Evolutionary conservation across 2,888 invertebrate genomes (phyloP).

Genomic region (Synergus itoensis): DNA sequence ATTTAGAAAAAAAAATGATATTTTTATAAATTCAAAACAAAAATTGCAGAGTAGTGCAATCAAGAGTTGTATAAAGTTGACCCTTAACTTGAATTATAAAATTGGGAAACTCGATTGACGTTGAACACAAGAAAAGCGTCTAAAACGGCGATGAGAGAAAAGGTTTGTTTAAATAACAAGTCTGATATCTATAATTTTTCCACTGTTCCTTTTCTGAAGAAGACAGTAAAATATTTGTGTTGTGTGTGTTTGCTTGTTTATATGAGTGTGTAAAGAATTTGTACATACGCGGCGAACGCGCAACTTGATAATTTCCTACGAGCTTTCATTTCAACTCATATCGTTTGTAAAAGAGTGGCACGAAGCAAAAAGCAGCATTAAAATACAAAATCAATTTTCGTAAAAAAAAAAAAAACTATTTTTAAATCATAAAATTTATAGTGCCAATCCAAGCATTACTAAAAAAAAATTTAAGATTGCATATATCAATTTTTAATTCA

Average conservation of each 20-base stretch:
- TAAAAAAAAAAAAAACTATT: conserved; percentile 21
- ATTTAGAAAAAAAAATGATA: not conserved
- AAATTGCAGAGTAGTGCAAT: not conserved
- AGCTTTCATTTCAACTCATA: conserved; percentile 26
- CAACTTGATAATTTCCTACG: conserved; percentile 35
- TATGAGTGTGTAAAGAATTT: conserved; percentile 32
- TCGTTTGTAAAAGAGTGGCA: conserved; percentile 29
- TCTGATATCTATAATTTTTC: conserved; percentile 29
- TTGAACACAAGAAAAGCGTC: conserved; percentile 36
- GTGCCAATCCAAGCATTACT: not conserved
- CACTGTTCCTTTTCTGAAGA: conserved; percentile 11
- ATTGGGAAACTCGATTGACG: conserved; percentile 11
- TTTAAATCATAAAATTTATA: not conserved
- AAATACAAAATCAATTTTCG: conserved; percentile 10
- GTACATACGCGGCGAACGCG: conserved; percentile 31
- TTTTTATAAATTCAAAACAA: not conserved
- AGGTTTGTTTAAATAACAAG: conserved; percentile 26
- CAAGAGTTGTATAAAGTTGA: not conserved
- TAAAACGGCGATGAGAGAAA: conserved; percentile 30
- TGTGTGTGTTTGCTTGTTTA: conserved; percentile 31
- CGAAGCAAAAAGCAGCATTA: conserved; percentile 22
- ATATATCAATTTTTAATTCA: not conserved
- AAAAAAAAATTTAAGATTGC: not conserved
- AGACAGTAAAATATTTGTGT: conserved; percentile 26
- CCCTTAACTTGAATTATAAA: not conserved